Percentiles rank a stretch among this genome's conserved stretches.
These are phyloP conservation scores for Eumaeus atala DNA, from an alignment of 1,140 invertebrate genomes.

Conservation along the genomic window DNA sequence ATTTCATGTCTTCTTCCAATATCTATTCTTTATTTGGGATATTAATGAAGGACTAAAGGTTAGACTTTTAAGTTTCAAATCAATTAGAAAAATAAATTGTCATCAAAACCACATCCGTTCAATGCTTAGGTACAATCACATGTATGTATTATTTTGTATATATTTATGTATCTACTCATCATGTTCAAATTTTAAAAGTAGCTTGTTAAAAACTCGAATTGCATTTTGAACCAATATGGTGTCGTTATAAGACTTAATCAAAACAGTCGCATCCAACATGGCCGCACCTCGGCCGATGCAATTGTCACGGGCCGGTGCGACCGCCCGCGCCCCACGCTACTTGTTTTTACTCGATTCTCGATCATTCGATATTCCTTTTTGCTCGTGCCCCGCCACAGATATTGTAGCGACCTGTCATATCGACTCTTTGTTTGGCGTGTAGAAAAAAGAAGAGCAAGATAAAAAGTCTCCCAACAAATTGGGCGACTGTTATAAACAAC, in stretches of 20 bases:
- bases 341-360: conserved; percentile 66
- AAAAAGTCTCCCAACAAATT: conserved; percentile 71
- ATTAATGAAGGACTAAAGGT: too few species aligned
- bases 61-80: too few species aligned
- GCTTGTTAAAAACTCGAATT: too few species aligned
- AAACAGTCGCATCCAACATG: conserved; percentile 60
- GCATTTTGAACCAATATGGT: not conserved
- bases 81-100: too few species aligned
- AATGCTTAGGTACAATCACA: too few species aligned
- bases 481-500: conserved; percentile 70
- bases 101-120: too few species aligned
- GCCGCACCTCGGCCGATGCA: conserved; percentile 54
- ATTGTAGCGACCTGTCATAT: conserved; percentile 68
- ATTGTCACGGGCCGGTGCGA: conserved; percentile 61
- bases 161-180: too few species aligned
- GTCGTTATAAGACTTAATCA: conserved; percentile 43
- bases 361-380: conserved; percentile 61
- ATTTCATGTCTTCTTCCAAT: too few species aligned
- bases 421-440: conserved; percentile 61
- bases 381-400: conserved; percentile 49
- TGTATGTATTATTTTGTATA: too few species aligned
- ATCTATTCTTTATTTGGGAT: too few species aligned
- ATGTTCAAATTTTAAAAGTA: too few species aligned
- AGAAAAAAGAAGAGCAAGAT: conserved; percentile 60
- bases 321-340: conserved; percentile 38